phyloP scores from a whole-genome alignment of 2,888 invertebrate species.

The Parasteatoda lunata region DNA sequence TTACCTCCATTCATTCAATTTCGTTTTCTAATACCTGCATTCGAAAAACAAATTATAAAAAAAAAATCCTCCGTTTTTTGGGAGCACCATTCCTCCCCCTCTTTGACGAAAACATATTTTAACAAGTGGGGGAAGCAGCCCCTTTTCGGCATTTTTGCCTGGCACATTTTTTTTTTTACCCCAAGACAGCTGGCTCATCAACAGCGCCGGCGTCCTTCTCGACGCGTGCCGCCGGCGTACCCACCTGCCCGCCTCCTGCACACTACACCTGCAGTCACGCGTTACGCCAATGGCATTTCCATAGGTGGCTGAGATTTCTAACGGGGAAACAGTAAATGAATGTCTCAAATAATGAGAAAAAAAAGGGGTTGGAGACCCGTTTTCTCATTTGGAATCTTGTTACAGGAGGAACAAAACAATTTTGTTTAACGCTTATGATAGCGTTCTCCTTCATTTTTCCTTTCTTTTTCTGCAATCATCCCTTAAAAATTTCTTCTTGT shows the following conservation, averaged over 20 bases:
- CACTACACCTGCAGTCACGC: neutral
- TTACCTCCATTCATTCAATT: too few relatives aligned
- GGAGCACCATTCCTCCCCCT: neutral
- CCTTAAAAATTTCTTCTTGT: too few relatives aligned
- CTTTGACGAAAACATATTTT: neutral
- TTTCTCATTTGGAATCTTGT: neutral
- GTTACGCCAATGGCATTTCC: neutral
- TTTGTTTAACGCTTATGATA: neutral
- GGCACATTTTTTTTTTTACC: neutral
- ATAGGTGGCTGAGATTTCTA: neutral
- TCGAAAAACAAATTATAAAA: neutral
- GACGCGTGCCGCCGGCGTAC: neutral
- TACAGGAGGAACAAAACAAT: neutral
- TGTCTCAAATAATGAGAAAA: neutral
- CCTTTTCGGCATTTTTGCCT: neutral
- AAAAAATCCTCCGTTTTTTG: neutral
- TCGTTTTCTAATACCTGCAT: too few relatives aligned
- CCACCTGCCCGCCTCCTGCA: slow-evolving; percentile 1
- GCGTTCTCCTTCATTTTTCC: too few relatives aligned
- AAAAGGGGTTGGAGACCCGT: neutral
- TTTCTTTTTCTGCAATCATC: too few relatives aligned
- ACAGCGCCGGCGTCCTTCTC: neutral
- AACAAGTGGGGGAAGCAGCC: neutral
- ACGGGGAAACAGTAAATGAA: neutral
- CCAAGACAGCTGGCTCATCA: neutral